These are phyloP conservation scores for Cosmopolites sordidus DNA, from an alignment of 2,888 invertebrate species.

Conservation along the genomic window DNA sequence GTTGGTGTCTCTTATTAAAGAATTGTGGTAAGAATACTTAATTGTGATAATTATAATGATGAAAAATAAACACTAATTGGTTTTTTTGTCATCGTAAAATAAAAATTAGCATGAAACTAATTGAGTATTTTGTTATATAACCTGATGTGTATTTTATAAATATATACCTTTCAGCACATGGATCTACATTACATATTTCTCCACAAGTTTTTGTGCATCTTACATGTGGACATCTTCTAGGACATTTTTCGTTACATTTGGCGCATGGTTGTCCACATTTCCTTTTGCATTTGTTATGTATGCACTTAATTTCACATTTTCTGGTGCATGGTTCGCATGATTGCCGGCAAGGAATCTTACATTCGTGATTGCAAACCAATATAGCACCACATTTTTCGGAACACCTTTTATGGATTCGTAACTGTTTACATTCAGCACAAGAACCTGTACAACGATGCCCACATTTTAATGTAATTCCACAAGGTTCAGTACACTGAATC, in stretches of 20 bases:
- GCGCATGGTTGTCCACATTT: conserved; percentile 48
- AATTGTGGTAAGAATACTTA: too few relatives aligned
- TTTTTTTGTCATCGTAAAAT: too few relatives aligned
- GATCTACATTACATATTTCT: conserved; percentile 48
- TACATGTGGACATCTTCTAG: conserved; percentile 50
- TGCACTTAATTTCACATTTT: conserved; percentile 47
- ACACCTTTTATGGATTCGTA: conserved; percentile 59
- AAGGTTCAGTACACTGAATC: conserved; percentile 49
- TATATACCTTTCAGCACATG: conserved; percentile 46
- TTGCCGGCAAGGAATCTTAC: conserved; percentile 54
- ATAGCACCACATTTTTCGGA: conserved; percentile 52
- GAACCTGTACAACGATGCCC: conserved; percentile 53
- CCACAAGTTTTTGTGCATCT: conserved; percentile 51
- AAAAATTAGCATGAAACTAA: too few relatives aligned
- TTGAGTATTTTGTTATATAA: too few relatives aligned
- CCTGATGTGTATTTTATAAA: too few relatives aligned
- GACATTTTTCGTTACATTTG: conserved; percentile 41
- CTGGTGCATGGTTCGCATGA: conserved; percentile 56
- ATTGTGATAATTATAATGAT: too few relatives aligned
- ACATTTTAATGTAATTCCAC: conserved; percentile 49
- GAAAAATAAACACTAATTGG: too few relatives aligned
- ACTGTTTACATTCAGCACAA: conserved; percentile 56
- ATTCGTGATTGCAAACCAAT: conserved; percentile 63
- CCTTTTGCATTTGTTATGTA: conserved; percentile 52
- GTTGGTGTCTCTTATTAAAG: too few relatives aligned